These are phyloP conservation scores for Machimus atricapillus DNA, from an alignment of 2,888 invertebrate genomes.

Conservation along the genomic window DNA sequence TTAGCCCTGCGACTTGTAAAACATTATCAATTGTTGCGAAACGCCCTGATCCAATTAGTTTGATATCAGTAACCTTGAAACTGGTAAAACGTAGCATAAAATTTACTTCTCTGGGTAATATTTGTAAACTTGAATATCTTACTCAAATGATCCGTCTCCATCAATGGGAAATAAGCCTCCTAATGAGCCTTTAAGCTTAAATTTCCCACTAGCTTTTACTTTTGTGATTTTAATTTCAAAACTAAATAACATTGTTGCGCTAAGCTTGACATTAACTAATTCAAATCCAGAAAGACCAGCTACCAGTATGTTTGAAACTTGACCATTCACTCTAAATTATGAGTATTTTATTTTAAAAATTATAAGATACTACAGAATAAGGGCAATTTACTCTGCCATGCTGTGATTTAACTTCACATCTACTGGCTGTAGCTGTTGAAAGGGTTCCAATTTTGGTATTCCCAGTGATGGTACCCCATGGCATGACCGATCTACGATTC, in stretches of 20 bases:
- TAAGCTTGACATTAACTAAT: not conserved
- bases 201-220: not conserved
- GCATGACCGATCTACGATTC: not conserved
- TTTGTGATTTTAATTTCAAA: not conserved
- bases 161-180: not conserved
- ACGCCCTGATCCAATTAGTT: not conserved
- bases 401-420: not conserved
- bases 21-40: not conserved
- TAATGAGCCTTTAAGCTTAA: not conserved
- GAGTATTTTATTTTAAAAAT: not conserved
- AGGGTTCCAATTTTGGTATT: not conserved
- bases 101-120: not conserved
- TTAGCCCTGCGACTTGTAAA: not conserved
- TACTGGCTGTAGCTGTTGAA: not conserved
- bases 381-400: not conserved
- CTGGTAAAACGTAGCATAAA: not conserved
- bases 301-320: not conserved
- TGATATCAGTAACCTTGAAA: not conserved
- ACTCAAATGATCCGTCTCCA: not conserved
- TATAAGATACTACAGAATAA: not conserved
- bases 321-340: not conserved
- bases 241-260: not conserved
- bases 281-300: not conserved
- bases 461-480: not conserved
- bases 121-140: not conserved